Evolutionary conservation across 2,797 vertebrate species (phyloP), one percentile per base, ranked within the genome.

Genomic region (Lepidocolaptes lacrymiger): DNA sequence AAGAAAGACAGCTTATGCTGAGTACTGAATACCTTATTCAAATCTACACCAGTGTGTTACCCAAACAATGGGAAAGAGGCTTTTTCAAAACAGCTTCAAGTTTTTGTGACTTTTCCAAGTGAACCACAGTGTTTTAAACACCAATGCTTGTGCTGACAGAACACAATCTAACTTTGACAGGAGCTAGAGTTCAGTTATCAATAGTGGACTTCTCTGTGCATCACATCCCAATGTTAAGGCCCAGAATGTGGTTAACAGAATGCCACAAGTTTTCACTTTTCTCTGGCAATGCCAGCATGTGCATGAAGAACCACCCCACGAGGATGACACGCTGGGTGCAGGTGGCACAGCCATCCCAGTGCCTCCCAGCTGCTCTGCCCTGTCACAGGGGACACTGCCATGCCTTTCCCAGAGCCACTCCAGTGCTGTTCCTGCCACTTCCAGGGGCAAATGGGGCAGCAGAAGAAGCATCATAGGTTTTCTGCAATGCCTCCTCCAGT

Each of bases 371-470:
- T 66, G 55, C 83, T 9, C 67, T 44, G 48, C 34, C 66, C 61
- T 14, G 48, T 3, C 34, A 6, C 2, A 0, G 43, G 34, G 14
- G 43, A 49, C 24, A 3, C 1, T 4, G 3, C 2, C 1, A 4
- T 0, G 2, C n/a, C 56, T 36, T 12, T 22, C 17, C 56, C 6
- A 8, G 58, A 63, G 36, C 8, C 43, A 68, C 11, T 26, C 21
- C 44, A 34, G 10, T 13, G 30, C 51, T 54, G 26, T 18, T 66
- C 30, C 55, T 49, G 14, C 7, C 23, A 1, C 64, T 26, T 9
- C 20, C 52, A 20, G 34, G 32, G 48, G 6, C 52, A 88, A 16
- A 10, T 0, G 8, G 9, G 41, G 36, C 66, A 75, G 49, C 41
- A 54, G 43, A 22, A 32, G 41, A 73, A 63, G 26, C 59, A 39